Evolutionary conservation across 2,797 vertebrate genomes (phyloP), one percentile per base, ranked within the genome.

Genomic region (Anas acuta): DNA sequence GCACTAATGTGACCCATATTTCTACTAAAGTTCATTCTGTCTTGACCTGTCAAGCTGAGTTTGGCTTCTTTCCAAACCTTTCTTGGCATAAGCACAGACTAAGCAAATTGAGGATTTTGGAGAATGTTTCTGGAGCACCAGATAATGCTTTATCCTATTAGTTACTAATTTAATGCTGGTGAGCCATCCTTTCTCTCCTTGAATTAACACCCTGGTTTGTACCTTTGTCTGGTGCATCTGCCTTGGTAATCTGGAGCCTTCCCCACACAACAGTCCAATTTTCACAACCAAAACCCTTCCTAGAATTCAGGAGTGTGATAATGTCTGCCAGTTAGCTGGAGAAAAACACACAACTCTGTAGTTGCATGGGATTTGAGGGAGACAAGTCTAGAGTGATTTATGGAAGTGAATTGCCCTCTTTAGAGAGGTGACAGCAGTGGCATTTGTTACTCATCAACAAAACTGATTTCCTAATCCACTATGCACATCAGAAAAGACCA

Each of bases 121-220:
- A 70, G 49, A 37, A 53, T 79, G 25, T 86, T 96, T 91, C 83
- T 92, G 87, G 74, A 88, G 56, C 39, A 67, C 70, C 57, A 84
- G 82, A 90, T 93, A 91, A 84, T 91, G 43, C 60, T 84, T 96
- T 76, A 79, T 92, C 67, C 61, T 88, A 6, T 88, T 94, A 76
- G 78, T 91, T 84, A 65, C 60, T 73, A 30, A n/a, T 93, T 84
- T 94, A 91, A 73, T 91, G 64, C 71, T 82, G 39, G 20, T 64
- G 62, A 93, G 58, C 66, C 33, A 19, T 78, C 30, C 92, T 94
- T 93, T 87, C 58, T 91, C 45, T 93, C 58, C 56, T 87, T 62
- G 62, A 91, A 95, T 66, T 88, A 66, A 83, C 83, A 70, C 25
- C 22, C 51, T 11, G 30, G 65, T 96, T 94, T 92, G 51, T 85